Conservation (phyloP, 2,797 vertebrate genomes). For the Gymnodraco acuticeps region DNA sequence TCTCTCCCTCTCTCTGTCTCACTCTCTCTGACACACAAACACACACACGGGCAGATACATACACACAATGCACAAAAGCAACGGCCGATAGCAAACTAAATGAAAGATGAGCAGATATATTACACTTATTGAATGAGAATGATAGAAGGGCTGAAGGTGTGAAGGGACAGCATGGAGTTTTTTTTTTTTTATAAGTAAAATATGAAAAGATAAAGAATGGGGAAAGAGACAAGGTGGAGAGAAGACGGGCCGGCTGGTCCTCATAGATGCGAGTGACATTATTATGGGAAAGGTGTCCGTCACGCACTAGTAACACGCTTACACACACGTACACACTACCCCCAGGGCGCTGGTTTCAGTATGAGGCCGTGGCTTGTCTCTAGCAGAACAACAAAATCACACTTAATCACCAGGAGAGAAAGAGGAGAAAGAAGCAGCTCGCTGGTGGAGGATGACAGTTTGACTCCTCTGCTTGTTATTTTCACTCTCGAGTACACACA, state of each 20-base stretch:
- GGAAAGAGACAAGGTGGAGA: slow-evolving; percentile 13
- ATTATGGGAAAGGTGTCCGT: slow-evolving; percentile 83
- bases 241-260: slow-evolving; percentile 38
- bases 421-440: slow-evolving; percentile 49
- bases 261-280: slow-evolving; percentile 76
- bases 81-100: neutral
- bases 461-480: slow-evolving; percentile 76
- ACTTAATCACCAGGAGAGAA: slow-evolving; percentile 69
- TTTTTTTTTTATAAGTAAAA: slow-evolving; percentile 15
- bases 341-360: slow-evolving; percentile 45
- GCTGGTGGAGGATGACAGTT: slow-evolving; percentile 63
- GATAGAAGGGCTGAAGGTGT: slow-evolving; percentile 1
- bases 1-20: slow-evolving; percentile 20
- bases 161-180: slow-evolving; percentile 9
- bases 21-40: neutral
- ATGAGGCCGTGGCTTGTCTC: slow-evolving; percentile 50
- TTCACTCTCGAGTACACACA: slow-evolving; percentile 70
- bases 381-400: slow-evolving; percentile 63
- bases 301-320: slow-evolving; percentile 64
- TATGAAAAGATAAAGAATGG: slow-evolving; percentile 24
- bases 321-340: slow-evolving; percentile 37
- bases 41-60: neutral
- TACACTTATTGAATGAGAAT: neutral
- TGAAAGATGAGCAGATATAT: slow-evolving; percentile 5
- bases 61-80: neutral